Percentiles rank a stretch among this genome's conserved stretches.
Conservation (phyloP, 2,888 invertebrate species). For the Aphrophora alni region DNA sequence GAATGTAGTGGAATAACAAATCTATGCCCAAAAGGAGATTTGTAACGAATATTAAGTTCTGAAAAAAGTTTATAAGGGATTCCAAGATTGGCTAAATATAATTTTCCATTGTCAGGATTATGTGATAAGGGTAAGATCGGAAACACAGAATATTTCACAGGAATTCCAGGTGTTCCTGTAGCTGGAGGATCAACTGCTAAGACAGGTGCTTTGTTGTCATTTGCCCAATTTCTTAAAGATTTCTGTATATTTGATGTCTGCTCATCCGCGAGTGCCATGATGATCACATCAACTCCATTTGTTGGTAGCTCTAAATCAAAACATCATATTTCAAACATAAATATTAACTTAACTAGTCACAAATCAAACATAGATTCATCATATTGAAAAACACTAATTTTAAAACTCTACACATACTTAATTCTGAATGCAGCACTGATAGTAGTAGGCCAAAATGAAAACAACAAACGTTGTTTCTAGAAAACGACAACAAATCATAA, state of each 20-base stretch:
- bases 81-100: constrained; percentile 86
- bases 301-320: constrained; percentile 56
- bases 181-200: constrained; percentile 79
- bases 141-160: constrained; percentile 72
- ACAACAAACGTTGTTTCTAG: too few relatives aligned
- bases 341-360: not conserved
- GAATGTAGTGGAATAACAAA: constrained; percentile 77
- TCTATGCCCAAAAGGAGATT: constrained; percentile 84
- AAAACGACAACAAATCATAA: too few relatives aligned
- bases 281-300: constrained; percentile 62
- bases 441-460: too few relatives aligned
- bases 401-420: too few relatives aligned
- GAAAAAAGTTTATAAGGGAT: constrained; percentile 69
- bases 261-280: constrained; percentile 61
- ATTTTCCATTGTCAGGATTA: constrained; percentile 69
- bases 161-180: constrained; percentile 66
- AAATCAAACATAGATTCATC: constrained; percentile 26
- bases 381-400: not conserved
- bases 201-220: constrained; percentile 72
- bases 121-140: constrained; percentile 74
- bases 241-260: constrained; percentile 60
- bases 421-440: too few relatives aligned
- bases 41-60: constrained; percentile 78
- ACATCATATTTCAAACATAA: not conserved
- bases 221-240: constrained; percentile 70